Base-by-base conservation (phyloP, 2,888 invertebrate species). In the Drosophila meridionalis region DNA sequence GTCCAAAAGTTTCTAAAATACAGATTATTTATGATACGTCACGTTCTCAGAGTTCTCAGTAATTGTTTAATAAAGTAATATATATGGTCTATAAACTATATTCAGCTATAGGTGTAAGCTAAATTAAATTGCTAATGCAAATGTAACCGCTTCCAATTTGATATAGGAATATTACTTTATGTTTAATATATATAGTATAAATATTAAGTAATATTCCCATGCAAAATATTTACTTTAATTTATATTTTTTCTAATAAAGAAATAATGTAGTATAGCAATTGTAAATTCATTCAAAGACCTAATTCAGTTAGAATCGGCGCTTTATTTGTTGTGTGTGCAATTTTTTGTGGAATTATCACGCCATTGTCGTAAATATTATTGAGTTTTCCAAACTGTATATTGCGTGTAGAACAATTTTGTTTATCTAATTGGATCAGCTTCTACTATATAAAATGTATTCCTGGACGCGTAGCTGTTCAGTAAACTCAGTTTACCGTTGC, bases 361-460 rank as follows among this genome's bases (percentile, higher is more conserved):
- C 75, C 45, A 76, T 68, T 77, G 76, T 61, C 65, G 42, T 36
- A 53, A 48, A 67, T 45, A 64, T 28, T 74, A 47, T 56, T 57
- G 11, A 8, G 5, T 28, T 59, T 36, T 43, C 9, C 5, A 55
- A 78, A 76, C 74, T 64, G 82, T 73, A 43, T 42, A 55, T 78
- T 61, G 73, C 76, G 71, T 83, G 84, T 52, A 57, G 36, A 42
- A 30, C 20, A 26, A 36, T 43, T 56, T 72, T 32, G 32, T 52
- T 59, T 64, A 38, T 26, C 40, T 42, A 60, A 42, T 55, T 55
- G 28, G 4, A n/a, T 6, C 26, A 36, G 0, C 20, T 34, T 11
- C 40, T 63, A 55, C 8, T 28, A 56, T 74, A 80, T 80, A 80
- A 74, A 81, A 64, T n/a, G 50, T 12, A 26, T n/a, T 60, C 20